These are phyloP conservation scores for Corvus cornix DNA, from an alignment of 2,113 vertebrate genomes.

Conservation along the genomic window DNA sequence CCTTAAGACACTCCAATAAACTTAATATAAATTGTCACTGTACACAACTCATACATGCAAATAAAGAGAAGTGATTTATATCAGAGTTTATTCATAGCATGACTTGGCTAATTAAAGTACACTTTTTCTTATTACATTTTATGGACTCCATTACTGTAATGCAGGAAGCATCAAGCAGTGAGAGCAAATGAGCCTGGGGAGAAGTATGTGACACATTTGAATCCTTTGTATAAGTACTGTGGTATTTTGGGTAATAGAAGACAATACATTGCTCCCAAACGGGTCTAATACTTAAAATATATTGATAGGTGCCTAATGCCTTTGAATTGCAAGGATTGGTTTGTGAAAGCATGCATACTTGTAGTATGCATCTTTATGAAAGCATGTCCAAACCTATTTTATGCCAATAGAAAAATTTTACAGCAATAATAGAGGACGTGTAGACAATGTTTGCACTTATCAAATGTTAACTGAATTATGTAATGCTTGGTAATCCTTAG, in stretches of 20 bases:
- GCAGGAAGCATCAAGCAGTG: neutral
- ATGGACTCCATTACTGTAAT: slow-evolving; percentile 58
- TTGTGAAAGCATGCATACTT: neutral
- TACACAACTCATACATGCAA: slow-evolving; percentile 1
- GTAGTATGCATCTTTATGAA: neutral
- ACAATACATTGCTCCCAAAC: neutral
- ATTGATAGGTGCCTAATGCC: neutral
- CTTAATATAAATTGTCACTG: neutral
- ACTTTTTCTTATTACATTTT: slow-evolving; percentile 62
- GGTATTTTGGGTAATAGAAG: neutral
- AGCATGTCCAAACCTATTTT: neutral
- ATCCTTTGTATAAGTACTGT: neutral
- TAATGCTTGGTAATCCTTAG: neutral
- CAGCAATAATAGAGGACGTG: neutral
- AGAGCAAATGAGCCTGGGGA: neutral
- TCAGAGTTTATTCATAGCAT: slow-evolving; percentile 2
- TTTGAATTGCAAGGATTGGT: neutral
- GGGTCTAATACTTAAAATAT: neutral
- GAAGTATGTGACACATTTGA: neutral
- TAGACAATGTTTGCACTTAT: neutral
- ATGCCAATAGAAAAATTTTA: neutral
- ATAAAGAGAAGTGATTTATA: slow-evolving; percentile 55
- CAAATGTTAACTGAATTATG: neutral
- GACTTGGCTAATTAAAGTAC: slow-evolving; percentile 60
- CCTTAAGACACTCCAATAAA: neutral